Percentiles rank a stretch among this genome's conserved stretches.
Conservation (phyloP, 1,140 invertebrate species). For the Babylonia areolata region DNA sequence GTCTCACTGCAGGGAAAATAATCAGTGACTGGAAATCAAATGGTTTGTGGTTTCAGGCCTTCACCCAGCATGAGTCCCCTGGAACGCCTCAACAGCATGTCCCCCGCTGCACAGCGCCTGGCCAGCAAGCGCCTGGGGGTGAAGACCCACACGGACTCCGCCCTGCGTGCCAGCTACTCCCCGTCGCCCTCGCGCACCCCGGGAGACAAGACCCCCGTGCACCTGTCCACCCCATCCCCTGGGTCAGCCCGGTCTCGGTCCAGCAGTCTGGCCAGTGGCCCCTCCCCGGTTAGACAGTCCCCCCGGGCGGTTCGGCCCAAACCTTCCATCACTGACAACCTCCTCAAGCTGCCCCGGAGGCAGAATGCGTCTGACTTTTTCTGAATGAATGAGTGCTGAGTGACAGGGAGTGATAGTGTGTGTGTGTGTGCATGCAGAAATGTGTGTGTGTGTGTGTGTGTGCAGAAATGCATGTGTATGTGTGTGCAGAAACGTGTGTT, state of each 20-base stretch:
- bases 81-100: constrained; percentile 92
- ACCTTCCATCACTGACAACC: constrained; percentile 84
- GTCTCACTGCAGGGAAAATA: no score
- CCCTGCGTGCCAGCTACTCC: constrained; percentile 79
- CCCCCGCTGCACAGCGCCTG: constrained; percentile 92
- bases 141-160: constrained; percentile 77
- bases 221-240: constrained; percentile 57
- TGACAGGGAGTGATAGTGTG: background rate
- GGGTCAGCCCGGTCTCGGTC: constrained; percentile 49
- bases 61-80: constrained; percentile 61
- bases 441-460: constrained; percentile 6
- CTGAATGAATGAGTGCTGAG: constrained; percentile 37
- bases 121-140: constrained; percentile 80
- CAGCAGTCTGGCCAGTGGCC: constrained; percentile 44
- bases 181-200: constrained; percentile 73
- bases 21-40: no score
- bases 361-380: constrained; percentile 68
- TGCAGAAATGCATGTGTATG: no score
- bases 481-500: no score
- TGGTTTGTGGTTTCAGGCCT: constrained; percentile 51
- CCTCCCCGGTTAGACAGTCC: constrained; percentile 76
- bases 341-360: constrained; percentile 82
- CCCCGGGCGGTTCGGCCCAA: constrained; percentile 67
- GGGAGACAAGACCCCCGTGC: constrained; percentile 67
- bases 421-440: background rate